Evolutionary conservation across 2,797 vertebrate genomes (phyloP), one percentile per base, ranked within the genome.

Genomic region (Crotalus adamanteus): DNA sequence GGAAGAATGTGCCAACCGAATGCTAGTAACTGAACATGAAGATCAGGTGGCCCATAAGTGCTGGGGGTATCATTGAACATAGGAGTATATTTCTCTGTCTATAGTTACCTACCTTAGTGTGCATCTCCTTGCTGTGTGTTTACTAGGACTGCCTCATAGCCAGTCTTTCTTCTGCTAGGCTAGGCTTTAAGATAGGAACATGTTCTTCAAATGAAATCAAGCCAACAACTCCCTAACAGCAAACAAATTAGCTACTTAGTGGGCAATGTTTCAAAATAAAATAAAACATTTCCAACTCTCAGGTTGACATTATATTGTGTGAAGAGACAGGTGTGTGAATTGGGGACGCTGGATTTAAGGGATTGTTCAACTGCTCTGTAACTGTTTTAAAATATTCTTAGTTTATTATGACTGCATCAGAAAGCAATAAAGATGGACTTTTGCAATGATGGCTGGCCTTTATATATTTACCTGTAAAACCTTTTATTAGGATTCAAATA

Each of bases 1-100:
- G 99, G 99, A 99, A 96, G 99, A 99, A 95, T 99, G 99, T 1
- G 89, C 92, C 56, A 99, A 99, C 69, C 98, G 99, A 26, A 96
- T 94, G 90, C 97, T 99, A 3, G 94, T 98, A 89, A 99, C 98
- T 0, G 98, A 98, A 61, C 97, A 96, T 0, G 98, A 99, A 12
- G 98, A 98, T 95, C 93, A 98, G 89, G 94, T 97, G 16, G 96
- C 98, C 87, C 97, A 98, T 65, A 97, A 97, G 96, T 98, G 97
- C 95, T 99, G 99, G 99, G 99, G 98, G 26, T 92, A 97, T 87
- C 96, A 98, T 26, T 99, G 96, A 98, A 9, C 63, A 73, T 37
- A 95, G 96, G 22, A 93, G 88, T 63, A 65, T 42, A 47, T 26
- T 3, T 18, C 87, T 28, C n/a, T 78, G 55, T 89, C 1, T 11